These are phyloP conservation scores for Tauraco hartlaubi DNA, from an alignment of 2,797 vertebrate genomes.

Conservation along the genomic window DNA sequence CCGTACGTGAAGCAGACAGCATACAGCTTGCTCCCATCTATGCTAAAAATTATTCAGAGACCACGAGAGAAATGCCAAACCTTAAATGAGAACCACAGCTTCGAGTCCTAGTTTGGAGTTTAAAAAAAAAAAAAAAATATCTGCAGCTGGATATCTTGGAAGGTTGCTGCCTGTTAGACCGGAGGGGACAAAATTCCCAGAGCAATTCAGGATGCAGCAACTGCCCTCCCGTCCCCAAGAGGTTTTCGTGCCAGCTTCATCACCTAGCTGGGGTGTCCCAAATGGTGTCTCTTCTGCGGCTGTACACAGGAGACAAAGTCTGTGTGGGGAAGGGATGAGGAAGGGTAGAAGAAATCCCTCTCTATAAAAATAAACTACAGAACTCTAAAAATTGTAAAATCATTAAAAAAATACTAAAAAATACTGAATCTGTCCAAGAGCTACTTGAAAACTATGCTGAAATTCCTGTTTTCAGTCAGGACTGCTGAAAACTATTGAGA, in stretches of 20 bases:
- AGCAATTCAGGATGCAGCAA: not conserved
- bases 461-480: not conserved
- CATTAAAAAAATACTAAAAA: not conserved
- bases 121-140: not conserved
- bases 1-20: not conserved
- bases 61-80: not conserved
- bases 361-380: not conserved
- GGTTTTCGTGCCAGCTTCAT: fast-evolving
- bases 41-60: not conserved
- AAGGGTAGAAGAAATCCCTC: not conserved
- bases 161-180: not conserved
- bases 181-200: not conserved
- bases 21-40: not conserved
- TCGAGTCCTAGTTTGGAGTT: not conserved
- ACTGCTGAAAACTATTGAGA: not conserved
- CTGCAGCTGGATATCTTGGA: not conserved
- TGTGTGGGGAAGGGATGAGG: not conserved
- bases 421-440: not conserved
- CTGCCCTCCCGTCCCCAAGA: not conserved
- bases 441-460: not conserved
- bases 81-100: not conserved
- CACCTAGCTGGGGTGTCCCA: not conserved
- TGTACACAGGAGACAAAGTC: not conserved
- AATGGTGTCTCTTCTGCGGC: not conserved
- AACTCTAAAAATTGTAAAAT: not conserved